Evolutionary conservation across 2,888 invertebrate genomes (phyloP).

Genomic region (Clunio marinus): DNA sequence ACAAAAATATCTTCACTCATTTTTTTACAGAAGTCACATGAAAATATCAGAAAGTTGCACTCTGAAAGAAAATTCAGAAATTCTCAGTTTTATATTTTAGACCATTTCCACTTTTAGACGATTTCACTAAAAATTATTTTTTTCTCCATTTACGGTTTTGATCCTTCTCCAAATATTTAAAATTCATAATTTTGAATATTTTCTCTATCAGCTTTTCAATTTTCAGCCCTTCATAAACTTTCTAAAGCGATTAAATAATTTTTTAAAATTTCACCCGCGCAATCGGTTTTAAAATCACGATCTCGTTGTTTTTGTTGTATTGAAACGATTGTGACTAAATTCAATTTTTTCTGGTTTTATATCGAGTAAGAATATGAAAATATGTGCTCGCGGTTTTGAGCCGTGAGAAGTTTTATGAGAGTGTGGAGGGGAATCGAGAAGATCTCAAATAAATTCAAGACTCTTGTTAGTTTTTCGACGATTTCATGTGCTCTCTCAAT

Average conservation of each 20-base stretch:
- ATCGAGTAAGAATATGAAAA: slow-evolving; percentile 28
- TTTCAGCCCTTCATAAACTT: slow-evolving; percentile 2
- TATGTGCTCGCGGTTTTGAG: not conserved
- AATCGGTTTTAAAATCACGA: slow-evolving; percentile 9
- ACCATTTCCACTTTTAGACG: slow-evolving; percentile 27
- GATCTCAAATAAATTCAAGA: too few species aligned
- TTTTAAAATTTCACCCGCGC: slow-evolving; percentile 18
- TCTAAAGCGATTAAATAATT: not conserved
- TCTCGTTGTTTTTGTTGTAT: slow-evolving; percentile 38
- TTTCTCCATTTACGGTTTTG: not conserved
- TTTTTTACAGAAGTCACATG: slow-evolving; percentile 26
- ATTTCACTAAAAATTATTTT: not conserved
- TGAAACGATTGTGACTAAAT: slow-evolving; percentile 37
- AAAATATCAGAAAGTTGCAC: slow-evolving; percentile 34
- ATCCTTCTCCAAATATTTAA: not conserved
- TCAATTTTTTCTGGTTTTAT: slow-evolving; percentile 34
- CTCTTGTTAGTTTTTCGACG: not conserved
- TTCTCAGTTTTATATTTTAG: slow-evolving; percentile 25
- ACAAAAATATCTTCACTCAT: slow-evolving; percentile 31
- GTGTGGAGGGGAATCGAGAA: not conserved
- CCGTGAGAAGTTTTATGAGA: not conserved
- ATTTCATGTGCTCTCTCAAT: not conserved
- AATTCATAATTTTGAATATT: not conserved
- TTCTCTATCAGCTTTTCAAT: not conserved
- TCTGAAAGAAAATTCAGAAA: slow-evolving; percentile 29